Evolutionary conservation across 2,888 invertebrate genomes (phyloP).

Genomic region (Hesperia comma): DNA sequence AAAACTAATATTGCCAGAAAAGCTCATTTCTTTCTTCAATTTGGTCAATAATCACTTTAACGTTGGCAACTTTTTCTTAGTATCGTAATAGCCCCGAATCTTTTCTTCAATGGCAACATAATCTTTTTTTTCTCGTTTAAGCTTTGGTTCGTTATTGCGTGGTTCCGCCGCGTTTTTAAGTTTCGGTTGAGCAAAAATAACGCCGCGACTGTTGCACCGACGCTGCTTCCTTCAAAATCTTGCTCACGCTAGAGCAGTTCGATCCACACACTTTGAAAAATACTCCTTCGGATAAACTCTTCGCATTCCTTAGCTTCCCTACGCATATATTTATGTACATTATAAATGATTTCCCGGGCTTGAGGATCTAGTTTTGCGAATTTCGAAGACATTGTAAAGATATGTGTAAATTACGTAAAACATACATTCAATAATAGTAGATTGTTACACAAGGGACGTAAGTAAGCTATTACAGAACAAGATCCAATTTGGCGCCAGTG

Average conservation of each 20-base stretch:
- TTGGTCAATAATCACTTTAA: background rate
- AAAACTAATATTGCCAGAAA: background rate
- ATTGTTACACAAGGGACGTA: no score
- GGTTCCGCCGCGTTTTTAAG: background rate
- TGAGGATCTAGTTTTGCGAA: background rate
- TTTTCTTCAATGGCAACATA: background rate
- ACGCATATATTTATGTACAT: background rate
- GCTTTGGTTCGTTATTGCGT: no score
- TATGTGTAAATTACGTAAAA: background rate
- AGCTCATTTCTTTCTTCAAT: background rate
- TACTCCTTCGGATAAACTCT: background rate
- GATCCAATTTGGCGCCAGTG: no score
- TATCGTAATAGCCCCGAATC: background rate
- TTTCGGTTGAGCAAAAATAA: background rate
- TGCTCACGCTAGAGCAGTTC: slow-evolving; percentile 1
- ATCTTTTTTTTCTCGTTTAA: background rate
- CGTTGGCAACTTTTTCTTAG: background rate
- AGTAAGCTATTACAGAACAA: no score
- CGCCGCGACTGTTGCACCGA: background rate
- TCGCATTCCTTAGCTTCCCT: background rate
- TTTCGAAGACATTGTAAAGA: background rate
- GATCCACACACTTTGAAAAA: background rate
- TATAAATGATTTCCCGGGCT: background rate
- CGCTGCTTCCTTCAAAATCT: background rate
- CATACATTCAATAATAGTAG: no score